A percentile compares a stretch with the other conserved stretches of the same genome.
Evolutionary conservation across 2,113 vertebrate genomes (phyloP).

Genomic region (Jacana jacana): DNA sequence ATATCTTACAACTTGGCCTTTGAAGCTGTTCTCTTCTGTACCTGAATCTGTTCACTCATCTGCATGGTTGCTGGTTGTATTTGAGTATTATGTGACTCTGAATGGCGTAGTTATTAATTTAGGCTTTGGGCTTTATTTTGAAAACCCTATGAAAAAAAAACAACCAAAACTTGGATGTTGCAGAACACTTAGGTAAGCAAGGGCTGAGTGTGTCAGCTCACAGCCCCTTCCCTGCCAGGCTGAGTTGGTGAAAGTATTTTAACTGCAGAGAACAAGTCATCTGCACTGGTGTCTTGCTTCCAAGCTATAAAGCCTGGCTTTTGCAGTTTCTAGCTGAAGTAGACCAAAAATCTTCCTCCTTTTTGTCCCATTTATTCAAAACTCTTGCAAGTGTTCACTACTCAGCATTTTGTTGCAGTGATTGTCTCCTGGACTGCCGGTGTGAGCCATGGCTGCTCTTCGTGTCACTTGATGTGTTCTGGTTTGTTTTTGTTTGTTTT

Average conservation of each 20-base stretch:
- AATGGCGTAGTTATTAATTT: slow-evolving; percentile 10
- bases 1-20: neutral
- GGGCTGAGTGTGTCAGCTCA: neutral
- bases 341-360: neutral
- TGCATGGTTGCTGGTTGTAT: neutral
- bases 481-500: too few relatives aligned
- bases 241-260: neutral
- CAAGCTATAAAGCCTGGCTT: neutral
- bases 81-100: neutral
- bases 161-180: neutral
- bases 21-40: neutral
- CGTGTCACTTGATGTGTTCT: neutral
- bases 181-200: neutral
- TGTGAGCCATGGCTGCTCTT: neutral
- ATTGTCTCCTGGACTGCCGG: neutral
- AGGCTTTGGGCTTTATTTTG: too few relatives aligned
- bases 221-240: neutral
- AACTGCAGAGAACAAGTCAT: neutral
- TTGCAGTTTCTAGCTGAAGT: neutral
- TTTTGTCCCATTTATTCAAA: neutral
- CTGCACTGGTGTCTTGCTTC: neutral
- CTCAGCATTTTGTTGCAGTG: neutral
- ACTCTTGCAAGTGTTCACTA: neutral
- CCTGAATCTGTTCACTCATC: neutral
- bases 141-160: too few relatives aligned